Evolutionary conservation across 64 coral and sea anemone species (phyloP), one percentile per base, ranked within the genome.

Genomic region (Actinia tenebrosa): DNA sequence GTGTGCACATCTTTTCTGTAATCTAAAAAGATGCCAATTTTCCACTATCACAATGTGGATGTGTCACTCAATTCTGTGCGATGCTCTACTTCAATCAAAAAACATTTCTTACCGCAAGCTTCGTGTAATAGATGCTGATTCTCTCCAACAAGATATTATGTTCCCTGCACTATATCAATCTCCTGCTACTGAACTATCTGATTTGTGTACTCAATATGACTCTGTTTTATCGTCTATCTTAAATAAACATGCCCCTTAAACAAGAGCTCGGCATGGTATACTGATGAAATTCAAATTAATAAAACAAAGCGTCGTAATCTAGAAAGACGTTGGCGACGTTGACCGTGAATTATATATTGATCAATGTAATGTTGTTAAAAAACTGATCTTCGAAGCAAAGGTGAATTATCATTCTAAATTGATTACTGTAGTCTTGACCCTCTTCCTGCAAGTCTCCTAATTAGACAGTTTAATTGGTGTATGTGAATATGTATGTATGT

Each of bases 321-420:
- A 37, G 30, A 89, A 89, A 82, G 87, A 44, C 37, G 87, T 80
- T 89, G 87, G 87, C 87, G 87, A 69, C 77, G 45, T 25, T 26
- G 87, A 89, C 45, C 44, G 80, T 53, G 56, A 52, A 89, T 22
- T 63, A 3, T 89, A 53, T 53, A 60, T 26, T 16, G 26, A 89
- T 68, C 79, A 89, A 83, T 16, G 60, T 47, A 37, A 22, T 47
- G 87, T 80, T 63, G 45, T 88, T 45, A 1, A 44, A 23, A 80
- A 88, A 56, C 60, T 63, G 5, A 71, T 37, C 30, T 37, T 37
- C 30, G 30, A 37, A 37, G 30, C 30, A 37, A 37, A 37, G 30
- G 30, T 60, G 30, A 37, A 37, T 37, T 37, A 37, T 37, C 30
- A 37, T 37, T 37, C 30, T 37, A 37, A 37, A 37, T 58, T 86